Evolutionary conservation across 2,113 vertebrate genomes (phyloP).

Genomic region (Lepus timidus): DNA sequence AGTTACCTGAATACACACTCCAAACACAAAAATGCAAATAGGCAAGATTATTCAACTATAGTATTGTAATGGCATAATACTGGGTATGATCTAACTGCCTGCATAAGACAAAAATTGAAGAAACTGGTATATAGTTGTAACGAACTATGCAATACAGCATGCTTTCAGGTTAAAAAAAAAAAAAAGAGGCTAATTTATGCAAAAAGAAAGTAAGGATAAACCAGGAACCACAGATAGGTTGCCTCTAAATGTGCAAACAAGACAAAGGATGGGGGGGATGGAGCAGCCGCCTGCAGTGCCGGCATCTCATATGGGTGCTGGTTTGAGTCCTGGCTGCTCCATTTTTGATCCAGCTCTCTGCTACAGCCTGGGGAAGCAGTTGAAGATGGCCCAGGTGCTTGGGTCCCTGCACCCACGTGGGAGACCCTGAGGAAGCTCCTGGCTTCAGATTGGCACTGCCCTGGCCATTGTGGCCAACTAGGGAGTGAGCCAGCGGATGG

Average conservation of each 20-base stretch:
- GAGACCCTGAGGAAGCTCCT: too few species aligned
- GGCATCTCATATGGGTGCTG: too few species aligned
- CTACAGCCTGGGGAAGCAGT: too few species aligned
- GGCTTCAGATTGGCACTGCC: too few species aligned
- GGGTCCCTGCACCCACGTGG: too few species aligned
- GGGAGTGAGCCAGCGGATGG: too few species aligned
- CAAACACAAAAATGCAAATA: neutral
- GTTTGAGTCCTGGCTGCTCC: too few species aligned
- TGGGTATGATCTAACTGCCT: constrained; percentile 44
- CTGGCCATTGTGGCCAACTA: too few species aligned
- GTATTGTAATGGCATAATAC: neutral
- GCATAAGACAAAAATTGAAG: neutral
- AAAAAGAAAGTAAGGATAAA: constrained; percentile 19
- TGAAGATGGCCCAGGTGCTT: too few species aligned
- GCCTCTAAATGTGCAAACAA: neutral
- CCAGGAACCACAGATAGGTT: neutral
- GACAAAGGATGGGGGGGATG: neutral
- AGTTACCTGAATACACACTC: neutral
- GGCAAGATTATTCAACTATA: neutral
- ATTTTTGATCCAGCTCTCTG: too few species aligned
- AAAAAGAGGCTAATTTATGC: neutral
- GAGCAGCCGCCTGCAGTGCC: too few species aligned
- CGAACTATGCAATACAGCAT: neutral
- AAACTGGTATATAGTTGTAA: neutral
- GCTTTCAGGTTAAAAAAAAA: neutral